Conservation (phyloP, 2,797 vertebrate genomes). For the Antennarius maculatus region DNA sequence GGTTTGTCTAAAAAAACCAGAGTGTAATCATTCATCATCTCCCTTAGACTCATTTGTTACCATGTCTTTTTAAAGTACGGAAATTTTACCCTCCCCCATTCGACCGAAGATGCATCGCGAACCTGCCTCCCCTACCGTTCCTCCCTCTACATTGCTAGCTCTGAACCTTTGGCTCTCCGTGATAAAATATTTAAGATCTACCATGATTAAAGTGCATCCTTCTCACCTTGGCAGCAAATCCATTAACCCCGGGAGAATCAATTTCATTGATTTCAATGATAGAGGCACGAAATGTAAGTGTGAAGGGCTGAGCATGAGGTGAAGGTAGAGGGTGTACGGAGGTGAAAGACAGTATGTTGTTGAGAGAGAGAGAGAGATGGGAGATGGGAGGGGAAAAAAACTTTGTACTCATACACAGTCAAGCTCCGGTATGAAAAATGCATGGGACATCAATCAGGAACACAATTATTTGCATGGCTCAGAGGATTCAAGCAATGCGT, state of each 20-base stretch:
- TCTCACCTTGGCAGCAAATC: constrained; percentile 81
- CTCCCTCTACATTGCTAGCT: constrained; percentile 58
- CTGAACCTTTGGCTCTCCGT: constrained; percentile 73
- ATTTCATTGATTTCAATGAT: constrained; percentile 81
- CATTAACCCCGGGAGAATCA: constrained; percentile 77
- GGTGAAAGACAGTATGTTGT: constrained; percentile 44
- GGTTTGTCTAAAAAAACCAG: background rate
- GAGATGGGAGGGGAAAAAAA: constrained; percentile 37
- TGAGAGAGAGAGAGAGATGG: constrained; percentile 29
- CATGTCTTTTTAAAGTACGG: constrained; percentile 35
- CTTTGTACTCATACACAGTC: constrained; percentile 56
- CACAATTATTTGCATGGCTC: constrained; percentile 76
- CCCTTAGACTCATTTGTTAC: background rate
- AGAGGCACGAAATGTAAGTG: constrained; percentile 64
- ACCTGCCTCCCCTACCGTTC: constrained; percentile 49
- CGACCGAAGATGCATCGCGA: constrained; percentile 47
- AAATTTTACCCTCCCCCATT: constrained; percentile 47
- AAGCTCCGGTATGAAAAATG: constrained; percentile 75
- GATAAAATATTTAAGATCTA: constrained; percentile 84
- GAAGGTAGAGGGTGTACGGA: constrained; percentile 54
- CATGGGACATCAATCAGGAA: constrained; percentile 75
- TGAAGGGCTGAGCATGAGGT: constrained; percentile 60
- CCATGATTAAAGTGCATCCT: constrained; percentile 82
- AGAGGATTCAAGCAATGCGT: constrained; percentile 58
- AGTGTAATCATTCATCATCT: too few relatives aligned